Percentiles rank a stretch among this genome's conserved stretches.
These are phyloP conservation scores for Hemicrepidius hirtus DNA, from an alignment of 2,888 invertebrate species.

Conservation along the genomic window DNA sequence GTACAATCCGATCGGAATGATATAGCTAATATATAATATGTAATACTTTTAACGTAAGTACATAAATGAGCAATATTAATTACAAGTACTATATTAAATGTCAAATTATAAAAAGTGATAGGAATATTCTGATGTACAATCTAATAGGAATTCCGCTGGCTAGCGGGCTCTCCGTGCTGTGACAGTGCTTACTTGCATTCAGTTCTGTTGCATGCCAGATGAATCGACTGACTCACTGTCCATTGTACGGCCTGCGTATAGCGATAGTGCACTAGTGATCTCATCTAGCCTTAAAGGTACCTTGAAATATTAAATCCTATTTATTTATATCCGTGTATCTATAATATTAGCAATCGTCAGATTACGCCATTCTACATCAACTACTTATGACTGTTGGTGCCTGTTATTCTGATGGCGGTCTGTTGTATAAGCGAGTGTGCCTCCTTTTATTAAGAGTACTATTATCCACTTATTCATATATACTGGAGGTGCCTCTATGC, in stretches of 20 bases:
- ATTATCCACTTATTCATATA: constrained; percentile 44
- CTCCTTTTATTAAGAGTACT: constrained; percentile 41
- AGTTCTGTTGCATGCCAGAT: constrained; percentile 58
- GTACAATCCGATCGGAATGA: constrained; percentile 56
- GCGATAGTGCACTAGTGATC: constrained; percentile 71
- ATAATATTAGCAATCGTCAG: constrained; percentile 66
- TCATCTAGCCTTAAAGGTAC: constrained; percentile 72
- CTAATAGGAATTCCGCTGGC: constrained; percentile 51
- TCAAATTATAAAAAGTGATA: constrained; percentile 71
- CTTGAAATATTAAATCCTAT: constrained; percentile 69
- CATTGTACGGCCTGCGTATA: constrained; percentile 66
- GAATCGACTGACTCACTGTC: constrained; percentile 58
- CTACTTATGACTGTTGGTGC: constrained; percentile 69
- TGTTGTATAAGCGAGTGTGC: constrained; percentile 52
- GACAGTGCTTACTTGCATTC: constrained; percentile 63
- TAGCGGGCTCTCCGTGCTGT: constrained; percentile 62
- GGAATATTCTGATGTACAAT: constrained; percentile 59
- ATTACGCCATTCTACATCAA: constrained; percentile 70
- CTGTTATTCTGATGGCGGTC: constrained; percentile 60
- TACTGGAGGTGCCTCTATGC: constrained; percentile 46
- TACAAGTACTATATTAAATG: constrained; percentile 64
- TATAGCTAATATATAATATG: constrained; percentile 44
- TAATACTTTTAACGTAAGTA: constrained; percentile 49
- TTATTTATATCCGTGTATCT: constrained; percentile 66
- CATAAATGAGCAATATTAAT: constrained; percentile 69